Percentiles rank a stretch among this genome's conserved stretches.
Conservation (phyloP, 2,888 invertebrate genomes). For the Parnassius mnemosyne region DNA sequence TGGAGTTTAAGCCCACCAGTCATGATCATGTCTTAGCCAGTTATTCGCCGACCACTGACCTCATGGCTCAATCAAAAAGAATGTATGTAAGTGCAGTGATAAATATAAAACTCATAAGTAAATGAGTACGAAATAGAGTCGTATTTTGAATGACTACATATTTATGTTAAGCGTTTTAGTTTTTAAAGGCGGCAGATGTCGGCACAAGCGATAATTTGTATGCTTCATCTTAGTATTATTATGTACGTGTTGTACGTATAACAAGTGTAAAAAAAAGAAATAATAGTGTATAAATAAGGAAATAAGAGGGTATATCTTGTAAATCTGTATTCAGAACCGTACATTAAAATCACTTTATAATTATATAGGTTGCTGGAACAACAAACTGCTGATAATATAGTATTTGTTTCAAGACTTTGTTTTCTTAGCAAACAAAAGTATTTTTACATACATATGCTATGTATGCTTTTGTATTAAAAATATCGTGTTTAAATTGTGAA, state of each 20-base stretch:
- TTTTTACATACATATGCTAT: no score
- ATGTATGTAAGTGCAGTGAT: conserved; percentile 34
- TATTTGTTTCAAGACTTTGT: conserved; percentile 10
- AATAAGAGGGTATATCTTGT: conserved; percentile 64
- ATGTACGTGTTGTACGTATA: conserved; percentile 71
- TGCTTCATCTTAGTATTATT: conserved; percentile 76
- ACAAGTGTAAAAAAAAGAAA: conserved; percentile 65
- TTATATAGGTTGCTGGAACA: conserved; percentile 25
- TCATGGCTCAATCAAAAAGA: conserved; percentile 50
- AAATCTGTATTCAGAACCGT: conserved; percentile 44
- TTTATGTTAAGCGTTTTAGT: conserved; percentile 49
- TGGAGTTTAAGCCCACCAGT: conserved; percentile 78
- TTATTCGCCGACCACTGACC: conserved; percentile 79
- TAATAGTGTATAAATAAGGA: conserved; percentile 59
- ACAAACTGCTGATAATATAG: conserved; percentile 18
- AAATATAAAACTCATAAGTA: conserved; percentile 39
- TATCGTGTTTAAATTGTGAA: no score
- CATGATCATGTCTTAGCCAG: conserved; percentile 78
- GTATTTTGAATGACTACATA: conserved; percentile 30
- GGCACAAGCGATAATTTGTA: conserved; percentile 78
- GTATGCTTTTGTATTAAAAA: no score
- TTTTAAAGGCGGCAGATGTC: conserved; percentile 56
- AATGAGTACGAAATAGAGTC: conserved; percentile 30
- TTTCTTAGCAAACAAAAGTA: conserved; percentile 7
- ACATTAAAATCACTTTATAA: conserved; percentile 54